These are phyloP conservation scores for Acestrorhynchus altus DNA, from an alignment of 2,797 vertebrate genomes.

Conservation along the genomic window DNA sequence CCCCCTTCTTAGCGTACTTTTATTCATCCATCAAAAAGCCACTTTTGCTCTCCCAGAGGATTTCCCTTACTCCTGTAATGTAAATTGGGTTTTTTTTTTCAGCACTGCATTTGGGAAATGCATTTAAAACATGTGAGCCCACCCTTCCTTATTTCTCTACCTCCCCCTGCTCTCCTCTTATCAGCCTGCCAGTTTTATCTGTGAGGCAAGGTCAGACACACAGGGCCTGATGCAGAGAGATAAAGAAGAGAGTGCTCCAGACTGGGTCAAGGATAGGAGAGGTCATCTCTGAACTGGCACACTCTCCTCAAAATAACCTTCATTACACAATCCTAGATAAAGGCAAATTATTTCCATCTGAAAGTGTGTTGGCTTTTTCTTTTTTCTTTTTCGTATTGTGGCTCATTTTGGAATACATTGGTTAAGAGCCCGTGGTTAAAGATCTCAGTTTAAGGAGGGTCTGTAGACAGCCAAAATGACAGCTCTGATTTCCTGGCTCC, in stretches of 20 bases:
- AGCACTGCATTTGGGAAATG: constrained; percentile 45
- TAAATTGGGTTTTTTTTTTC: constrained; percentile 51
- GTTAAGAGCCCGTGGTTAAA: too few relatives aligned
- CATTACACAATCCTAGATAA: constrained; percentile 6
- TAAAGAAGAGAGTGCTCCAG: constrained; percentile 40
- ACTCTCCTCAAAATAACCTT: constrained; percentile 35
- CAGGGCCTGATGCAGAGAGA: constrained; percentile 49
- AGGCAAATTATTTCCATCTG: not conserved
- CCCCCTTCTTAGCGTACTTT: constrained; percentile 46
- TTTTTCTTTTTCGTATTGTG: not conserved
- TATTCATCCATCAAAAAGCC: constrained; percentile 67
- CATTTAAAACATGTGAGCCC: constrained; percentile 50
- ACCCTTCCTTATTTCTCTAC: constrained; percentile 16
- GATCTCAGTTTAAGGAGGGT: too few relatives aligned
- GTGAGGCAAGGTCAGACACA: constrained; percentile 47
- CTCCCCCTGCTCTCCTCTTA: constrained; percentile 33
- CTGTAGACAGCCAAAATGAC: too few relatives aligned
- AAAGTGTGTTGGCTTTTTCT: not conserved
- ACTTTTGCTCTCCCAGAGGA: constrained; percentile 55
- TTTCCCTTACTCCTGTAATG: constrained; percentile 49
- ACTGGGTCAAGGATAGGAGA: constrained; percentile 53
- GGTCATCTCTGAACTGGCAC: constrained; percentile 15
- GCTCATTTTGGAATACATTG: not conserved
- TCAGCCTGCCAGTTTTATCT: constrained; percentile 53
- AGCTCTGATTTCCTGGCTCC: too few relatives aligned